Base-by-base conservation (phyloP, 2,113 vertebrate species). In the Chaetops frenatus region DNA sequence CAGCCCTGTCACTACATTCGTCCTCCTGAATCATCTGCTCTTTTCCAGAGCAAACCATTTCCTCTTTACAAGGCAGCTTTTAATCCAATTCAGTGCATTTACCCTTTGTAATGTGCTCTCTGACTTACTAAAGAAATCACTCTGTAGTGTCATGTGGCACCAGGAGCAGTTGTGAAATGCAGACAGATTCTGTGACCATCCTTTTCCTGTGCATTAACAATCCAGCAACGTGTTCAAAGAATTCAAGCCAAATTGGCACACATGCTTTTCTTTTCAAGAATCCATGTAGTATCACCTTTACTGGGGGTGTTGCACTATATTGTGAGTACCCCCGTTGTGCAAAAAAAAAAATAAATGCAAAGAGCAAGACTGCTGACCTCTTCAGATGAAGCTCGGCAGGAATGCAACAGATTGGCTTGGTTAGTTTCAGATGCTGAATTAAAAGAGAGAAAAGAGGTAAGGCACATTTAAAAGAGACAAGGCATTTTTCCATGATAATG, bases 71-170 rank as follows among this genome's bases (percentile, higher is more conserved):
- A 94, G 56, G 56, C 72, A 89, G 88, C 62, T 97, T 96, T 96
- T 96, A 94, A 96, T 97, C 86, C 91, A 94, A 92, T 94, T 96
- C 94, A 92, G 44, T 8, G 9, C 72, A 92, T 94, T 97, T 96
- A 95, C 83, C 83, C 91, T 95, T 95, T 92, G 88, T 92, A 90
- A 94, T 81, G 83, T 74, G 80, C 91, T 94, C 91, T 84, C 69
- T 94, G 94, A 95, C 94, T 97, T 91, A 56, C 64, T 66, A 81
- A 93, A 94, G 81, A 94, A 97, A 92, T 74, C 76, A 71, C 86
- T 92, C 86, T 71, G 51, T 89, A 94, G 86, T 74, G 92, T 84
- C 83, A 76, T 81, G 88, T 81, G 92, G 91, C 76, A 96, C 64
- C 56, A 86, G 69, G 61, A 88, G 44, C 92, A 94, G 88, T 86